These are phyloP conservation scores for Rosalia funebris DNA, from an alignment of 2,888 invertebrate species.

Conservation along the genomic window DNA sequence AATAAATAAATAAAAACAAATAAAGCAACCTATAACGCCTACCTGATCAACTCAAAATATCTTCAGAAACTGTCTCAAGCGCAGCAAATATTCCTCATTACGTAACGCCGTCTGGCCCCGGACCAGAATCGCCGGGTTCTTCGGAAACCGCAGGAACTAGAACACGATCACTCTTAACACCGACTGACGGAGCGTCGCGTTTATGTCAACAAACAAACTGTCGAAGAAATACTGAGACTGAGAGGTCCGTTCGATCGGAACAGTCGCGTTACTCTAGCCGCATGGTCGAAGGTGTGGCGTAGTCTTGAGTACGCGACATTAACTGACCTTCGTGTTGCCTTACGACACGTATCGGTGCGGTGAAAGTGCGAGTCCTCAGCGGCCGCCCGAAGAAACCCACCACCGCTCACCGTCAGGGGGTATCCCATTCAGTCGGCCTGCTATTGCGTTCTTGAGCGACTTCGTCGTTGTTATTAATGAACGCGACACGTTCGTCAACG, in stretches of 20 bases:
- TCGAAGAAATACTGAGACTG: not conserved
- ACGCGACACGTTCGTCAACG: no score
- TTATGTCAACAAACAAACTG: conserved; percentile 4
- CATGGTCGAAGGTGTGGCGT: conserved; percentile 15
- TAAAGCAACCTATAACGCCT: no score
- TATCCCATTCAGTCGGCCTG: not conserved
- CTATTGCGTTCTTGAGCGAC: not conserved
- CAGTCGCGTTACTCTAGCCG: conserved; percentile 3
- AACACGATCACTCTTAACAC: not conserved
- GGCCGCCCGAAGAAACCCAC: conserved; percentile 8
- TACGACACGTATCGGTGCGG: conserved; percentile 15
- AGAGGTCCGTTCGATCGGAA: not conserved
- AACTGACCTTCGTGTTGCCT: conserved; percentile 28
- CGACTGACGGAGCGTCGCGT: not conserved
- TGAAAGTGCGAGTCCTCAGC: conserved; percentile 21
- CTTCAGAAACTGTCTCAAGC: no score
- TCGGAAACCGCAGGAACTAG: not conserved
- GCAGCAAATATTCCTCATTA: no score
- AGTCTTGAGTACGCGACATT: conserved; percentile 20
- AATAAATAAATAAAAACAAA: no score
- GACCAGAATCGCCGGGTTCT: not conserved
- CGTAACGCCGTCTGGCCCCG: no score
- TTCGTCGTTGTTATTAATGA: no score
- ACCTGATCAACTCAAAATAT: no score
- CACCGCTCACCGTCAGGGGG: not conserved